A percentile compares a stretch with the other conserved stretches of the same genome.
Evolutionary conservation across 2,888 invertebrate genomes (phyloP).

Genomic region (Tyria jacobaeae): DNA sequence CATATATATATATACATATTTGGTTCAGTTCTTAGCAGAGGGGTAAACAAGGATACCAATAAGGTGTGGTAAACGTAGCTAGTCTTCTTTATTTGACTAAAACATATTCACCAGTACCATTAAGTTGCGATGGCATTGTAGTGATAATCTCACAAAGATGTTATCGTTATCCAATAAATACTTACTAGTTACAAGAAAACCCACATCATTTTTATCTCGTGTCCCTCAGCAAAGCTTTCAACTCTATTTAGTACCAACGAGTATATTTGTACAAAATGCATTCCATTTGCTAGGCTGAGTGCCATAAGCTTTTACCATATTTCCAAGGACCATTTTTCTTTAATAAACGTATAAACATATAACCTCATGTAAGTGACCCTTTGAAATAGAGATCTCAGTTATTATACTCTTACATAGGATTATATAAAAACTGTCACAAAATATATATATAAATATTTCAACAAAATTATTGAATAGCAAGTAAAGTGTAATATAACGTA

Average conservation of each 20-base stretch:
- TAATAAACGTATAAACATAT: constrained; percentile 10
- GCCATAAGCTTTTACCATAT: constrained; percentile 23
- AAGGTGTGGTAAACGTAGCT: not conserved
- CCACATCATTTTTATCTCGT: not conserved
- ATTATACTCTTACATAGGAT: not conserved
- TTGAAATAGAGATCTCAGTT: not conserved
- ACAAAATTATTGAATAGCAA: not conserved
- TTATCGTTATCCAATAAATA: not conserved
- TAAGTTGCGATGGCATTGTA: not conserved
- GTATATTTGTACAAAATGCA: constrained; percentile 22
- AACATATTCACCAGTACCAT: too few relatives aligned
- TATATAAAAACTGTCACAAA: not conserved
- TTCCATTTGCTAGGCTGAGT: constrained; percentile 20
- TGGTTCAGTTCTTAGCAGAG: too few relatives aligned
- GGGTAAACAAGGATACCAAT: too few relatives aligned
- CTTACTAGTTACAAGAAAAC: not conserved
- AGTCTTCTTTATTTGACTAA: too few relatives aligned
- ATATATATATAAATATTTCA: not conserved
- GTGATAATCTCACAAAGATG: not conserved
- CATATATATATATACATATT: too few relatives aligned
- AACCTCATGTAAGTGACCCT: not conserved
- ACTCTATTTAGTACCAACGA: constrained; percentile 10
- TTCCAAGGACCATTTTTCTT: constrained; percentile 19
- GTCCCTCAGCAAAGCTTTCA: constrained; percentile 15
- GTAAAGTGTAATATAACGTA: not conserved